A percentile compares a stretch with the other conserved stretches of the same genome.
Evolutionary conservation across 2,113 vertebrate genomes (phyloP).

Genomic region (Casuarius casuarius): DNA sequence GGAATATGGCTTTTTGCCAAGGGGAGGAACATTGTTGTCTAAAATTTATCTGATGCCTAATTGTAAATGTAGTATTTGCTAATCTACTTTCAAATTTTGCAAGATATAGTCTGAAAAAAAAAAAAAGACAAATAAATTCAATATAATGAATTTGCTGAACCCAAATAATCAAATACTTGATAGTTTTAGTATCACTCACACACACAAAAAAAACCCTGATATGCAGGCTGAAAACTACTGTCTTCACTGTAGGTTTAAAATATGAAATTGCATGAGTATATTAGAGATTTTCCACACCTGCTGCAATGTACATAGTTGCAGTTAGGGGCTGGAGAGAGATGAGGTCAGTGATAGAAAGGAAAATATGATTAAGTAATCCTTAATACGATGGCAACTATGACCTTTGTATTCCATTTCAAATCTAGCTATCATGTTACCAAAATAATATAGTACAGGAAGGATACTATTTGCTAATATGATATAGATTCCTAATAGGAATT

Average conservation of each 20-base stretch:
- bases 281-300: neutral
- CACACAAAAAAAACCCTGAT: neutral
- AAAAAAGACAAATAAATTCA: neutral
- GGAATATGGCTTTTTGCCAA: neutral
- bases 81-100: neutral
- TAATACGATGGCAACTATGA: constrained; percentile 20
- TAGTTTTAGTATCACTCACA: neutral
- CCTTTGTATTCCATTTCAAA: constrained; percentile 68
- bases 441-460: constrained; percentile 38
- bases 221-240: neutral
- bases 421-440: constrained; percentile 33
- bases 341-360: constrained; percentile 40
- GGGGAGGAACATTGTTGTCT: neutral
- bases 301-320: neutral
- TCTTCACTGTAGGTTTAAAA: neutral
- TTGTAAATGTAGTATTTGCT: neutral
- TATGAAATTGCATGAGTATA: neutral
- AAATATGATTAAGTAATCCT: constrained; percentile 55
- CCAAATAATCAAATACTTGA: neutral
- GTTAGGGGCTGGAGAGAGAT: neutral
- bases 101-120: neutral
- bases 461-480: constrained; percentile 45
- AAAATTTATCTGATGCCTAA: neutral
- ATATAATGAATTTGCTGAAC: neutral
- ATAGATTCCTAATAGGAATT: constrained; percentile 49